phyloP scores from a whole-genome alignment of 1,140 invertebrate species.

The Phortica variegata region DNA sequence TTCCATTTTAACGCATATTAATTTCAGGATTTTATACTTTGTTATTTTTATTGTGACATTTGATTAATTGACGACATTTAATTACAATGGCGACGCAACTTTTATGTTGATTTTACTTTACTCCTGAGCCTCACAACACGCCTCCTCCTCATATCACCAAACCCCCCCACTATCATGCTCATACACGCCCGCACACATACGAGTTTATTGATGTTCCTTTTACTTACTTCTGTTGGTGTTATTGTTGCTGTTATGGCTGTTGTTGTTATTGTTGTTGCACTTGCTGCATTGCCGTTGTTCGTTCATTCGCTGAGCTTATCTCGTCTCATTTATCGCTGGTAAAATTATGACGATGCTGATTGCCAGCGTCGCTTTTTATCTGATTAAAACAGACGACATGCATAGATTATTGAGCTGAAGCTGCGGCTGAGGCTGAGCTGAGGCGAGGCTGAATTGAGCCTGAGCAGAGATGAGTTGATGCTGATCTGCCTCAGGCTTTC shows the following conservation, averaged over 20 bases:
- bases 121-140: constrained; percentile 3
- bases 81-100: constrained; percentile 36
- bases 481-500: too few relatives aligned
- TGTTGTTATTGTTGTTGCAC: too few relatives aligned
- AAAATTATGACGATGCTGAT: constrained; percentile 56
- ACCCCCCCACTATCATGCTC: background rate
- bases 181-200: too few relatives aligned
- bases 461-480: too few relatives aligned
- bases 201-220: background rate
- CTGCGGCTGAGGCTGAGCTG: too few relatives aligned
- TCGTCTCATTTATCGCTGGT: constrained; percentile 55
- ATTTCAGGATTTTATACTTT: constrained; percentile 55
- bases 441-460: too few relatives aligned
- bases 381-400: background rate
- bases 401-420: too few relatives aligned
- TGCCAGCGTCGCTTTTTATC: constrained; percentile 28
- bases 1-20: constrained; percentile 56
- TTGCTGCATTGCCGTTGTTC: too few relatives aligned
- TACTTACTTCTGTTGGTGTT: constrained; percentile 3
- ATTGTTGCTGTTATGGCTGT: constrained; percentile 11
- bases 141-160: background rate
- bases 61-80: constrained; percentile 57
- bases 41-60: constrained; percentile 56
- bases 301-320: constrained; percentile 22
- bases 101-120: constrained; percentile 19